Evolutionary conservation across 2,888 invertebrate species (phyloP).

Genomic region (Druceiella hillmani): DNA sequence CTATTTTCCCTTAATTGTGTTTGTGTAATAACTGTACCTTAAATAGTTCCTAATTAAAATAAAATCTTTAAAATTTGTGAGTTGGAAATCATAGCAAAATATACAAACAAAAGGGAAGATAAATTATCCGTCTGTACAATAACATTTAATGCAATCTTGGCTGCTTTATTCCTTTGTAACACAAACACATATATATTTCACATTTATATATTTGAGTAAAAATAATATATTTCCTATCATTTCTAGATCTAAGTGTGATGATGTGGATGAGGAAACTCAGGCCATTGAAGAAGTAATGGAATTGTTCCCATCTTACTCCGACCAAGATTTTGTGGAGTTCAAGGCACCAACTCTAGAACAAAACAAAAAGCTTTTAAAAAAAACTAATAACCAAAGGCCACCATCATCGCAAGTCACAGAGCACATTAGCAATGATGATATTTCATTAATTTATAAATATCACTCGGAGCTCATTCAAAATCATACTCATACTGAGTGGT

Average conservation of each 20-base stretch:
- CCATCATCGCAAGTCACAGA: slow-evolving; percentile 27
- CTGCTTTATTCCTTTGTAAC: too few species aligned
- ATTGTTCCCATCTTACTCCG: slow-evolving; percentile 65
- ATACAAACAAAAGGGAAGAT: too few species aligned
- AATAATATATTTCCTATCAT: too few species aligned
- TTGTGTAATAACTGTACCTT: too few species aligned
- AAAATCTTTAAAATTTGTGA: too few species aligned
- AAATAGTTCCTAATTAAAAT: too few species aligned
- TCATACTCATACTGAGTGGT: slow-evolving; percentile 58
- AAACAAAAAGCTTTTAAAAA: slow-evolving; percentile 32
- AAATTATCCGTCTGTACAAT: too few species aligned
- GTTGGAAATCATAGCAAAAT: too few species aligned
- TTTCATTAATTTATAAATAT: slow-evolving; percentile 53
- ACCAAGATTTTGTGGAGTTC: slow-evolving; percentile 67
- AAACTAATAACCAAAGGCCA: slow-evolving; percentile 22
- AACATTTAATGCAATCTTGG: too few species aligned
- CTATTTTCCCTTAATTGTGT: too few species aligned
- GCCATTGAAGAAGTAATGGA: slow-evolving; percentile 59
- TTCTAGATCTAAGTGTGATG: slow-evolving; percentile 56
- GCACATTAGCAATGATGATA: slow-evolving; percentile 48
- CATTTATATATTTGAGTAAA: slow-evolving; percentile 4
- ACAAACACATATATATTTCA: slow-evolving; percentile 8
- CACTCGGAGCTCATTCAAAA: slow-evolving; percentile 55
- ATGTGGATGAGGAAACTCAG: slow-evolving; percentile 63
- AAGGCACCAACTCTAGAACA: slow-evolving; percentile 47